These are phyloP conservation scores for Capra hircus DNA, from an alignment of 2,113 vertebrate genomes.

Conservation along the genomic window DNA sequence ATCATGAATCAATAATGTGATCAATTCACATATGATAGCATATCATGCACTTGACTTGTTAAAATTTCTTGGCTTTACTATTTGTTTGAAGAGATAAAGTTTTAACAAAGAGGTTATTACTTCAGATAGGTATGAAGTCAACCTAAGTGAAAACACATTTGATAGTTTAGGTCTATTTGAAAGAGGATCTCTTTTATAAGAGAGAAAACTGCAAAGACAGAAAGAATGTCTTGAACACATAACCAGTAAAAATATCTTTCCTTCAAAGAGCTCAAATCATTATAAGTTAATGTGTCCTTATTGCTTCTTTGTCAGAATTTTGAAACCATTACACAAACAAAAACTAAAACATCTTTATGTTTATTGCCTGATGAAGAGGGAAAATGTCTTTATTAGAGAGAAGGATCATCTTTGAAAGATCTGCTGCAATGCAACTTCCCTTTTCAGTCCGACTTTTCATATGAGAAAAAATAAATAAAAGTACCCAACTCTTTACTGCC, in stretches of 20 bases:
- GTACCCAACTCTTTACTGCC: neutral
- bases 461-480: neutral
- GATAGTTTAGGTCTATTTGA: slow-evolving; percentile 49
- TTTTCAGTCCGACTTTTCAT: neutral
- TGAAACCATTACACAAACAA: slow-evolving; percentile 54
- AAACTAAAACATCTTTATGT: slow-evolving; percentile 56
- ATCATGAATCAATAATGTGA: slow-evolving; percentile 42
- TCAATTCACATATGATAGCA: neutral
- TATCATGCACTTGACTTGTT: neutral
- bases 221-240: slow-evolving; percentile 71
- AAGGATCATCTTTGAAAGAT: slow-evolving; percentile 45
- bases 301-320: slow-evolving; percentile 53
- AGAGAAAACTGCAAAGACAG: slow-evolving; percentile 52
- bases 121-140: slow-evolving; percentile 46
- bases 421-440: neutral
- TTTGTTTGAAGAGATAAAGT: slow-evolving; percentile 29
- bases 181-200: slow-evolving; percentile 66
- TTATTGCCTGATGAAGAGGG: slow-evolving; percentile 39
- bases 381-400: slow-evolving; percentile 17
- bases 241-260: slow-evolving; percentile 69
- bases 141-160: slow-evolving; percentile 67
- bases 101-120: slow-evolving; percentile 44
- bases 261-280: slow-evolving; percentile 62
- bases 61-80: slow-evolving; percentile 15
- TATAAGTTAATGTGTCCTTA: slow-evolving; percentile 56